A percentile compares a stretch with the other conserved stretches of the same genome.
Evolutionary conservation across 2,113 vertebrate species (phyloP).

Genomic region (Mastomys natalensis): DNA sequence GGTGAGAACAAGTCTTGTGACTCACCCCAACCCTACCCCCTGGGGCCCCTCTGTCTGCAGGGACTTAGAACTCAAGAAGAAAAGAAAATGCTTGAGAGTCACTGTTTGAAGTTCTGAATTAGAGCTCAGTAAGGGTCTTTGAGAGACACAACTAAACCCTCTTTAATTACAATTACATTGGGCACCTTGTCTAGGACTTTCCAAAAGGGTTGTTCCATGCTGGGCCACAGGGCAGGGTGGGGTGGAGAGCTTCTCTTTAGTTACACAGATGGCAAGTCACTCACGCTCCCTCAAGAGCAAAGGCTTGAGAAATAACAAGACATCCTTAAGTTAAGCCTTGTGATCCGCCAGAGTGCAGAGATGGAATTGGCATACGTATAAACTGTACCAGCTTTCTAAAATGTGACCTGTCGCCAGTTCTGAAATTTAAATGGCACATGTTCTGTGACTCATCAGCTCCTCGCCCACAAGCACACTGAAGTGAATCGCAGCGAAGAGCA

Average conservation of each 20-base stretch:
- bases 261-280: not conserved
- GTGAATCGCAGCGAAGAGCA: not conserved
- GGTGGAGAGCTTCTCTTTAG: not conserved
- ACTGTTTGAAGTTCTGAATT: not conserved
- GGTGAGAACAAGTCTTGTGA: not conserved
- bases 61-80: not conserved
- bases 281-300: not conserved
- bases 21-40: not conserved
- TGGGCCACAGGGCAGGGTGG: not conserved
- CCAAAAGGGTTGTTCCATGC: not conserved
- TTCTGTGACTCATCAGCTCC: not conserved
- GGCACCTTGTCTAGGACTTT: not conserved
- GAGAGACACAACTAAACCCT: not conserved
- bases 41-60: not conserved
- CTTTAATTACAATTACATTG: constrained; percentile 48
- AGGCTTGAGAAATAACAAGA: not conserved
- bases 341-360: not conserved
- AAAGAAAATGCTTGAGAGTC: constrained; percentile 8
- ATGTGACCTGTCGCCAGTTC: not conserved
- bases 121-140: not conserved
- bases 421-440: not conserved
- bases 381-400: not conserved
- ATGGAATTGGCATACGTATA: not conserved
- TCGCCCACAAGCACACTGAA: rapidly evolving
- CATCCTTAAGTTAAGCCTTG: not conserved